These are phyloP conservation scores for Rhinoderma darwinii DNA, from an alignment of 2,113 vertebrate species.

Conservation along the genomic window DNA sequence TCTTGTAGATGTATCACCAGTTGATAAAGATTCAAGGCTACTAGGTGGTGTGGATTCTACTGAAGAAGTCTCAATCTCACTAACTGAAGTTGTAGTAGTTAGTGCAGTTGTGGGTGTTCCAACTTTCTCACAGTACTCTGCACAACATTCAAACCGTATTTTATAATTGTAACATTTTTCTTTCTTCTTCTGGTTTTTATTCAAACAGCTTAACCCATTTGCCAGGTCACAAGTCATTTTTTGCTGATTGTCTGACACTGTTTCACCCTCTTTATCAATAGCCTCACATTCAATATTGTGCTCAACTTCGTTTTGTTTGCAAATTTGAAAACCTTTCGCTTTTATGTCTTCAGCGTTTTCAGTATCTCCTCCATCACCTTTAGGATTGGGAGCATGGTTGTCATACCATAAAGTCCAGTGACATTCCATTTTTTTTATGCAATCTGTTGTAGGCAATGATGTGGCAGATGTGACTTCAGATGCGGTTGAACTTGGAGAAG, in stretches of 20 bases:
- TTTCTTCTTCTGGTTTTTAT: conserved; percentile 29
- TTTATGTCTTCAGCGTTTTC: conserved; percentile 22
- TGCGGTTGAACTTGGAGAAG: background rate
- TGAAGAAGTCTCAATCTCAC: background rate
- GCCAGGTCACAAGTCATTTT: background rate
- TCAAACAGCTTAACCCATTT: conserved; percentile 18
- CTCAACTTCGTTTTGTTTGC: background rate
- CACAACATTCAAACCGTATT: conserved; percentile 39
- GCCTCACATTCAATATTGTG: conserved; percentile 33
- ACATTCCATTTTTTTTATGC: conserved; percentile 33
- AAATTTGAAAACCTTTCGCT: background rate
- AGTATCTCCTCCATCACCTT: conserved; percentile 34
- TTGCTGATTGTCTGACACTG: conserved; percentile 3
- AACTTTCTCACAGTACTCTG: conserved; percentile 28
- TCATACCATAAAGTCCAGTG: conserved; percentile 37
- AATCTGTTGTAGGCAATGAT: background rate
- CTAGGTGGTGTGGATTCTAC: background rate
- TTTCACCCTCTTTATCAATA: background rate
- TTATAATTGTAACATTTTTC: conserved; percentile 37
- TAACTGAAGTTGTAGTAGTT: background rate
- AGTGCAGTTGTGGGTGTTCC: background rate
- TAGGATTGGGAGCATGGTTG: conserved; percentile 1
- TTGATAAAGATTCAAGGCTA: background rate
- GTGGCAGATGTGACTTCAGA: background rate
- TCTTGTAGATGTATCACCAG: background rate